Evolutionary conservation across 2,797 vertebrate genomes (phyloP), one percentile per base, ranked within the genome.

Genomic region (Melanotaenia trifasciata): DNA sequence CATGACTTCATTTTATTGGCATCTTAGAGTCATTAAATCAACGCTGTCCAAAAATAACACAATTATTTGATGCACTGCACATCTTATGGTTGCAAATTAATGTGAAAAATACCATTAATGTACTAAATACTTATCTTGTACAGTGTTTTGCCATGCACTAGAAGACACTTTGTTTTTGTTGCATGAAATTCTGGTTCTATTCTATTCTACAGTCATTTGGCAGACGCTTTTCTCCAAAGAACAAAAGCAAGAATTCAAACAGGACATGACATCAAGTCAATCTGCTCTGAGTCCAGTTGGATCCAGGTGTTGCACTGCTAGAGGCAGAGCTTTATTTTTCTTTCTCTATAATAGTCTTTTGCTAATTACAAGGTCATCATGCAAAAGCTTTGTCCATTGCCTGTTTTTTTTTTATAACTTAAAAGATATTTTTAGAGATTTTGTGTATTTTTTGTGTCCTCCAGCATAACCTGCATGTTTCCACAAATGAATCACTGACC

Each of bases 401-500:
- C n/a, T 11, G 47, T 30, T 30, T 10, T 51, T 22, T 18, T 51
- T 30, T 32, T 22, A 24, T 9, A 0, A 1, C 1, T 0, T 32
- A 62, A 43, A 38, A 14, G 2, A 11, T 16, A 56, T 8, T 33
- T 57, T 64, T 43, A 13, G 30, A 8, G 38, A 60, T 26, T 10
- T 40, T 7, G 32, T 18, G 33, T 45, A 43, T 33, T 38, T 45
- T 36, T 10, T 33, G 20, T 30, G 22, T 26, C 26, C 10, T 33
- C 16, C 7, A 57, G 53, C 58, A 10, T 18, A 58, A 16, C 33
- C 13, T 16, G n/a, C 14, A 28, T 7, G 35, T 16, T 45, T 58
- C 33, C 45, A 64, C 3, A 63, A 43, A 79, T 58, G 12, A 74
- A 65, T 76, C 30, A 60, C 1, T 56, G 35, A 14, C 10, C 5